Base-by-base conservation (phyloP, 2,113 vertebrate species). In the Meles meles region DNA sequence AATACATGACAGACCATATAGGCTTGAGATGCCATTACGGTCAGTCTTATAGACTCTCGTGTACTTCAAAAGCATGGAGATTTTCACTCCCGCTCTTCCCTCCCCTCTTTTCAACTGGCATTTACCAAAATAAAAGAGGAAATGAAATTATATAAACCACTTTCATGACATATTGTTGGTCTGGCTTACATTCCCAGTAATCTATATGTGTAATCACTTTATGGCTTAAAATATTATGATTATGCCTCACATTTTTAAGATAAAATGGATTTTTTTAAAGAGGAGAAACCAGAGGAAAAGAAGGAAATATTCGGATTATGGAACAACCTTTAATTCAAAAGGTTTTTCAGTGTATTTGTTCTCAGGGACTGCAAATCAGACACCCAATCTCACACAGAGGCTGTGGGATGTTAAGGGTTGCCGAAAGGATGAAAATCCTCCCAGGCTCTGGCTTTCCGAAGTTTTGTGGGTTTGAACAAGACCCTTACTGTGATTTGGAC, bases 401-500 rank as follows among this genome's bases (percentile, higher is more conserved):
- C 15, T 63, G 4, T 57, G 29, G 37, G 65, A 63, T 67, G 39
- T 4, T 13, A 59, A 63, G 0, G 1, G 39, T 49, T 81, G 17
- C 10, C 89, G 88, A 98, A 97, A 93, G 71, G 90, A 90, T 81
- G 77, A 89, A 95, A 96, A 96, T 93, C 80, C 67, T 91, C 80
- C 61, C 17, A 83, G 77, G 31, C 25, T 97, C 97, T 92, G 47
- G 74, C 72, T 98, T 96, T 14, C 4, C 29, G 14, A 98, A 49
- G 80, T 95, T 98, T 81, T 11, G 88, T 95, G 95, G 72, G 52
- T 98, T 98, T 98, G 96, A 98, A 93, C 55, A 94, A 98, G 94
- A 98, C 97, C 93, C 97, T 98, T 98, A 97, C 44, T 59, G 86
- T 97, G 98, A 98, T 96, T 96, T 98, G 90, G 98, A 98, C 88